Evolutionary conservation across 1,140 invertebrate species (phyloP).

Genomic region (Littorina saxatilis): DNA sequence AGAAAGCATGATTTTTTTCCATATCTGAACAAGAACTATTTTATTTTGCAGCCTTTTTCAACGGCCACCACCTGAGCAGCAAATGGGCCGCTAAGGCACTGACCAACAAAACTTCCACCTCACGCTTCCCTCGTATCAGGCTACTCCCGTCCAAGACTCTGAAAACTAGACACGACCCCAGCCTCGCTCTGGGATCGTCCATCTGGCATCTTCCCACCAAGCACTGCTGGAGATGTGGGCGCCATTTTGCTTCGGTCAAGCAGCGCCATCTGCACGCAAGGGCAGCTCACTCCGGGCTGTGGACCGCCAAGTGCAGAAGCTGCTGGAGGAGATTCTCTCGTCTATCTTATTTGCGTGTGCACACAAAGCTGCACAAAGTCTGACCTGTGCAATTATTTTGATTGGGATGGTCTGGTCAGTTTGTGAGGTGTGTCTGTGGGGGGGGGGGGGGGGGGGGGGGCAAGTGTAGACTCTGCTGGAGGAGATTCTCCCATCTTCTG

Average conservation of each 20-base stretch:
- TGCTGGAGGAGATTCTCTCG: slow-evolving; percentile 22
- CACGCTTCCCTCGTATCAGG: background rate
- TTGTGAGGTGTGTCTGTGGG: too few relatives aligned
- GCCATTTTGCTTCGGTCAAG: background rate
- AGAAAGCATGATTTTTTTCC: too few relatives aligned
- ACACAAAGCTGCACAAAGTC: background rate
- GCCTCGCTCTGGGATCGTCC: background rate
- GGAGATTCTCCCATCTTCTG: too few relatives aligned
- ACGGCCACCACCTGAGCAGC: background rate
- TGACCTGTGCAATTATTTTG: too few relatives aligned
- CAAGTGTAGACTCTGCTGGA: too few relatives aligned
- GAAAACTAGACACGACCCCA: background rate
- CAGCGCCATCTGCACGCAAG: background rate
- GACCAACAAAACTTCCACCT: background rate
- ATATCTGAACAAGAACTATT: background rate
- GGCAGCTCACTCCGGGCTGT: background rate
- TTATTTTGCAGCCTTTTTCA: background rate
- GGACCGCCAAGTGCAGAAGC: background rate
- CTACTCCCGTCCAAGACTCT: background rate
- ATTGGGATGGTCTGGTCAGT: too few relatives aligned
- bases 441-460: too few relatives aligned
- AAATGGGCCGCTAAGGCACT: background rate
- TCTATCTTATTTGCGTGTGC: slow-evolving; percentile 16
- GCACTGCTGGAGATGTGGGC: slow-evolving; percentile 26
- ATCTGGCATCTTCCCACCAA: background rate